Base-by-base conservation (phyloP, 1,140 invertebrate genomes). In the Caenorhabditis brenneri region DNA sequence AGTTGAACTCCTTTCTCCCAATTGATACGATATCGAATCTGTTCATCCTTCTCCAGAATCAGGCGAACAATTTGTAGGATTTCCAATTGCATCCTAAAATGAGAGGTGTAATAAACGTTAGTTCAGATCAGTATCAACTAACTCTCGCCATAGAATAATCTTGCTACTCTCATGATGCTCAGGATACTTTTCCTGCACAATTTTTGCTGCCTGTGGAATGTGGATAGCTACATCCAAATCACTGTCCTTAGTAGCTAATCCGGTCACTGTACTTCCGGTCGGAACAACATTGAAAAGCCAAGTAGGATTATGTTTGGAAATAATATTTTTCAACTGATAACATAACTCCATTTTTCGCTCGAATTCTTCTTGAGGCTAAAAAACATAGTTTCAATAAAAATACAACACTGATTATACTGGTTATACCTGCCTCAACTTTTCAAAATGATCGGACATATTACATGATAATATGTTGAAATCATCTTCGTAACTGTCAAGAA, bases 231-330 rank as follows among this genome's bases (percentile, higher is more conserved):
- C 65, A 15, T 74, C 65, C 15, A 74, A 24, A 74, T 74, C 65
- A 46, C 65, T 74, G n/a, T 74, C 42, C n/a, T 74, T 74, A n/a
- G 65, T 74, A 9, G 65, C 65, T 29, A 74, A 27, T 5, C 65
- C 65, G 6, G 36, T 74, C 0, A 74, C 65, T 74, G 65, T 74
- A 24, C 65, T 74, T 74, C 65, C 65, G 46, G 65, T 74, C 42
- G 65, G 65, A 3, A 74, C 65, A n/a, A 74, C 42, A 27, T 74
- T 74, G 22, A 74, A 74, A 1, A 74, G 65, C 65, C 65, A 74
- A 2, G 33, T 42, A 10, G 65, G 36, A 46, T 74, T 74, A n/a
- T 74, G 22, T 15, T 74, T 74, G 22, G 36, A 74, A 74, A 74
- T 74, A 4, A 74, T 42, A 46, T 42, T 42, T n/a, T 74, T 74